Conservation (phyloP, 2,888 invertebrate genomes). For the Drosophila paramelanica region DNA sequence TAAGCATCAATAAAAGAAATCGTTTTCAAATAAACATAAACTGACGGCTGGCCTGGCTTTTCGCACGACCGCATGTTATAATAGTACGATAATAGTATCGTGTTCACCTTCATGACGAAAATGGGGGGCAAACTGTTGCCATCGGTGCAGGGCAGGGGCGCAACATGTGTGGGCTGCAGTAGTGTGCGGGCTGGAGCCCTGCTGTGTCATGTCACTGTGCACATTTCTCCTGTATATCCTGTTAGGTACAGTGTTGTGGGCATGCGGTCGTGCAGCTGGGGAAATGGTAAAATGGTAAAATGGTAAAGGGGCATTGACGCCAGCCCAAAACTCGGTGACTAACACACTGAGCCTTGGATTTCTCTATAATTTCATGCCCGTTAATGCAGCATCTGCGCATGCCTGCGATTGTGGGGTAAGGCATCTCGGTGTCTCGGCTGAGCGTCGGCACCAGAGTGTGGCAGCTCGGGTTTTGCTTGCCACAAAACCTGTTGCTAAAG, state of each 20-base stretch:
- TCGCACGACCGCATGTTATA: slow-evolving; percentile 34
- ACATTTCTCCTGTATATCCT: slow-evolving; percentile 42
- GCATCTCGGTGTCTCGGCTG: not conserved
- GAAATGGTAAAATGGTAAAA: slow-evolving; percentile 18
- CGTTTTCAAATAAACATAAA: slow-evolving; percentile 4
- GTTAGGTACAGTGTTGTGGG: slow-evolving; percentile 37
- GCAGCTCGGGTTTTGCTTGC: slow-evolving; percentile 15
- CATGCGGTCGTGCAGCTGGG: slow-evolving; percentile 35
- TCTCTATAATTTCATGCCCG: slow-evolving; percentile 9
- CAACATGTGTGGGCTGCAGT: slow-evolving; percentile 7
- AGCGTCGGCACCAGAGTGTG: slow-evolving; percentile 4
- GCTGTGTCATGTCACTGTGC: slow-evolving; percentile 17
- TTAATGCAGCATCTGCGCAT: slow-evolving; percentile 42
- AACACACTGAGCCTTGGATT: slow-evolving; percentile 11
- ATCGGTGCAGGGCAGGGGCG: slow-evolving; percentile 13
- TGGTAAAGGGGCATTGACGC: slow-evolving; percentile 8
- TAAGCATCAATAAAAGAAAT: not conserved
- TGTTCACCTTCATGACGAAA: slow-evolving; percentile 16
- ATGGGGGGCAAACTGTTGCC: slow-evolving; percentile 7
- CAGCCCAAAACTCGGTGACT: not conserved
- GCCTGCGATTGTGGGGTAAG: slow-evolving; percentile 22
- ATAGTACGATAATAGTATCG: slow-evolving; percentile 41
- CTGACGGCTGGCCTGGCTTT: not conserved
- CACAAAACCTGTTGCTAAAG: slow-evolving; percentile 81
- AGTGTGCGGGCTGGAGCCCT: slow-evolving; percentile 1